Conservation (phyloP, 2,113 vertebrate genomes). For the Dasyprocta punctata region DNA sequence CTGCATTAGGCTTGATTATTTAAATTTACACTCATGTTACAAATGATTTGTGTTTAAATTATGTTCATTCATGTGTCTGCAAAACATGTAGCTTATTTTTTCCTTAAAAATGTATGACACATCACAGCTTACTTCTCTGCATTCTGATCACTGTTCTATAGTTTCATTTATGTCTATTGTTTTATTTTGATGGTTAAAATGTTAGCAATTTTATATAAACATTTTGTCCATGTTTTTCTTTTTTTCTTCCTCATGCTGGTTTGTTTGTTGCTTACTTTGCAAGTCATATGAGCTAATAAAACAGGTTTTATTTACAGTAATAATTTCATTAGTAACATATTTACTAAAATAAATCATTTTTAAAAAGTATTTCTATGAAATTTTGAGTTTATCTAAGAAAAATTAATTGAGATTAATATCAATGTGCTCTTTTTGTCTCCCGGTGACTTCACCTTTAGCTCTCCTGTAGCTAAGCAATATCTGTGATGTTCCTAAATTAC, state of each 20-base stretch:
- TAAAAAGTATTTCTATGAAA: not conserved
- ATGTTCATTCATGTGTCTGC: not conserved
- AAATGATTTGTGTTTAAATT: not conserved
- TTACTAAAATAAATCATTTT: conserved; percentile 42
- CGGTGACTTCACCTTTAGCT: not conserved
- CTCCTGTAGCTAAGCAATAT: not conserved
- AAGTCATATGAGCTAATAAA: not conserved
- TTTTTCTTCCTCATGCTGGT: not conserved
- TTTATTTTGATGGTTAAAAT: not conserved
- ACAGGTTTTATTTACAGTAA: not conserved
- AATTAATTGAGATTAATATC: not conserved
- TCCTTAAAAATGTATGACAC: not conserved
- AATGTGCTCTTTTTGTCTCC: not conserved
- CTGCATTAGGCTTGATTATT: not conserved
- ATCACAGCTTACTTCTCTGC: not conserved
- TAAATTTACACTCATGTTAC: not conserved
- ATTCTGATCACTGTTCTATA: not conserved
- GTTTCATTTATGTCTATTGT: not conserved
- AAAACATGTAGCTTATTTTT: not conserved
- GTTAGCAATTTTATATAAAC: not conserved
- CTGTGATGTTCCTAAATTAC: not conserved
- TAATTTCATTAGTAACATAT: not conserved
- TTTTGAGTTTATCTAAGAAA: not conserved
- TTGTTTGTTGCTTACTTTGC: not conserved
- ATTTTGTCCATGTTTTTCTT: not conserved